Conservation (phyloP, 2,797 vertebrate genomes). For the Pogonophryne albipinna region DNA sequence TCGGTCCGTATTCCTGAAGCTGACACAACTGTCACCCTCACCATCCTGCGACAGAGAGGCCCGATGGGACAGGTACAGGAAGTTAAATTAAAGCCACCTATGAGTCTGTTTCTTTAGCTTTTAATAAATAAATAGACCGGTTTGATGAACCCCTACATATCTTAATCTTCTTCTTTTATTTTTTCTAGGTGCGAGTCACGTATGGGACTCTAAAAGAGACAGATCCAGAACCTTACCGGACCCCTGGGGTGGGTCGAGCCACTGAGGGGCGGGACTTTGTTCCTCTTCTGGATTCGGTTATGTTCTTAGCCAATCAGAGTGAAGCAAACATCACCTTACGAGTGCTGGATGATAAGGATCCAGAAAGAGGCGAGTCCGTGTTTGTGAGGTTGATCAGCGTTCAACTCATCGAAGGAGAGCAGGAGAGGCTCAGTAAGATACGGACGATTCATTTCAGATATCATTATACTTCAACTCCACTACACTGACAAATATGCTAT, state of each 20-base stretch:
- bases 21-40: conserved; percentile 85
- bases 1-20: conserved; percentile 88
- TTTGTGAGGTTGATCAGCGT: conserved; percentile 90
- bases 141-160: background rate
- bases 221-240: conserved; percentile 83
- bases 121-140: background rate
- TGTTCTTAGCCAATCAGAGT: conserved; percentile 89
- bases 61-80: conserved; percentile 87
- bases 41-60: conserved; percentile 87
- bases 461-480: background rate
- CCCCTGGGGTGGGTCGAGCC: conserved; percentile 88
- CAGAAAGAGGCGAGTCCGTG: conserved; percentile 93
- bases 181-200: conserved; percentile 84
- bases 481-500: conserved; percentile 18
- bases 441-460: background rate
- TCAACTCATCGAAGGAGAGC: conserved; percentile 87
- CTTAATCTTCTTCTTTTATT: background rate
- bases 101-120: background rate
- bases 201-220: conserved; percentile 88
- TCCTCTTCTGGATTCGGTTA: conserved; percentile 83
- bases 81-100: background rate
- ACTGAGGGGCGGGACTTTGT: conserved; percentile 88
- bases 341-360: conserved; percentile 93
- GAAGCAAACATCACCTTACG: conserved; percentile 88
- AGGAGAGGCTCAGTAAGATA: conserved; percentile 89